Conservation (phyloP, 2,797 vertebrate species). For the Sebastolobus altivelis region DNA sequence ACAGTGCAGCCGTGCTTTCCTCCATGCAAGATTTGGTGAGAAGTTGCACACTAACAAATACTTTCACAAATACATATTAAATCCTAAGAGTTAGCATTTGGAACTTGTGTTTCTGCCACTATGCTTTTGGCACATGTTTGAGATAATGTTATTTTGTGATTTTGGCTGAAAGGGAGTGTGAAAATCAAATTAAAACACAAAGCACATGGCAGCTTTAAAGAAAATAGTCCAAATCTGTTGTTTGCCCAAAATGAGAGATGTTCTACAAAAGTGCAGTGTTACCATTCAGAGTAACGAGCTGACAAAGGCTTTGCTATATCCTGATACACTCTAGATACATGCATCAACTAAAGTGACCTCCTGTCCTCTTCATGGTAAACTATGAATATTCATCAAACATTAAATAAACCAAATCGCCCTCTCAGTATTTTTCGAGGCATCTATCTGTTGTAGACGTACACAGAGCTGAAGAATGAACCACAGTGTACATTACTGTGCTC, state of each 20-base stretch:
- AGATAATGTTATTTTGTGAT: too few species aligned
- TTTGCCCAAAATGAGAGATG: neutral
- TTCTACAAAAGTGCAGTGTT: neutral
- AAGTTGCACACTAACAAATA: neutral
- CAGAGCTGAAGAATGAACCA: neutral
- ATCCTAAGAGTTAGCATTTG: neutral
- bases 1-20: neutral
- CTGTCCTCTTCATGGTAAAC: neutral
- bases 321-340: neutral
- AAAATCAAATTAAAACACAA: neutral
- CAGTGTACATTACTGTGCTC: conserved; percentile 2
- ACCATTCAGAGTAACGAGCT: neutral
- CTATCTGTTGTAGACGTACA: neutral
- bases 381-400: conserved; percentile 24
- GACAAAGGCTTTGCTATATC: neutral
- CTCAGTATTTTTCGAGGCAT: neutral
- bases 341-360: neutral
- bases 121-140: too few species aligned
- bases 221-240: neutral
- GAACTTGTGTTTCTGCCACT: neutral
- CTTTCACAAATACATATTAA: neutral
- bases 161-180: neutral
- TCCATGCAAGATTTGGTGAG: neutral
- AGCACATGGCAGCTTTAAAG: neutral
- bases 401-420: neutral